Evolutionary conservation across 2,113 vertebrate species (phyloP).

Genomic region (Macrotus californicus): DNA sequence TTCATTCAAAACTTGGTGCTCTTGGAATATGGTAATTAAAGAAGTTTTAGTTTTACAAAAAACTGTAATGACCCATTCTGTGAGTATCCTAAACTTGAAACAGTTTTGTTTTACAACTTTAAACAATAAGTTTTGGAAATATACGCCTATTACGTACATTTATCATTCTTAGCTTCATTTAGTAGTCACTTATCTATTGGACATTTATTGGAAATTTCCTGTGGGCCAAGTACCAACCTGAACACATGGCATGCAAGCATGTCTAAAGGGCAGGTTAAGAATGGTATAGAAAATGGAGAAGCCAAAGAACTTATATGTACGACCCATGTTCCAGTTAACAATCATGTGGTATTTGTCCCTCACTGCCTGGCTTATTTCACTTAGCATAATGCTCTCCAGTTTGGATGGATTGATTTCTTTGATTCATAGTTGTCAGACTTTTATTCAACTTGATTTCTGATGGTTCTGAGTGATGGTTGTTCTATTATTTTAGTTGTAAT

Average conservation of each 20-base stretch:
- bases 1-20: neutral
- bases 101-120: neutral
- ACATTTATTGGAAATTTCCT: neutral
- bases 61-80: neutral
- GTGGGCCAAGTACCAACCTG: neutral
- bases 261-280: too few species aligned
- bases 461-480: too few species aligned
- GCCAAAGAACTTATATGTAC: too few species aligned
- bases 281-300: too few species aligned
- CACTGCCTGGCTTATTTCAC: too few species aligned
- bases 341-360: too few species aligned
- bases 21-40: neutral
- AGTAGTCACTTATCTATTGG: neutral
- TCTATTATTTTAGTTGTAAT: too few species aligned
- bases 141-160: neutral
- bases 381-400: neutral
- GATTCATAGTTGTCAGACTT: too few species aligned
- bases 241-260: neutral
- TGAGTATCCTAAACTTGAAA: neutral
- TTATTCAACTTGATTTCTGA: too few species aligned
- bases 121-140: neutral
- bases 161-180: neutral
- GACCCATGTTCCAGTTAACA: too few species aligned
- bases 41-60: neutral
- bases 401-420: too few species aligned